Evolutionary conservation across 1,140 invertebrate species (phyloP), one percentile per base, ranked within the genome.

Genomic region (Cherax quadricarinatus): DNA sequence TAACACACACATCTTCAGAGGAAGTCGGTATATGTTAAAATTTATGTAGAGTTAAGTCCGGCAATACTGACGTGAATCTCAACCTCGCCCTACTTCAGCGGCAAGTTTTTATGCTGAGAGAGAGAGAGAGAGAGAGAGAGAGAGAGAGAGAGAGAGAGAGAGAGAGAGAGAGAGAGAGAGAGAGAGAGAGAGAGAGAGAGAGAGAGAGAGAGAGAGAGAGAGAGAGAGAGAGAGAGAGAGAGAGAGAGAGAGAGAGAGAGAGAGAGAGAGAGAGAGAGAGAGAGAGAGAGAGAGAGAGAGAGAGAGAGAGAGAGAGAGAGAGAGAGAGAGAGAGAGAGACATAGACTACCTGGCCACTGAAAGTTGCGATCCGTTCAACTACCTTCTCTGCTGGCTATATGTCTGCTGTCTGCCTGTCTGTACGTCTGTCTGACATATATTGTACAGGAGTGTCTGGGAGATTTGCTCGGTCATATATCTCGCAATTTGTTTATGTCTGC

Each of bases 121-220:
- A 80, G 5, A 53, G 81, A 83, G 21, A 41, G 57, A 83, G 14
- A 83, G 7, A 83, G 49, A 83, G 4, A 60, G 48, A 83, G 48
- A 83, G 48, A 51, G 81, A 83, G 81, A 81, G 80, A 81, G 80
- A 81, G 80, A 48, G 24, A 41, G 80, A 81, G 80, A 81, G 49
- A 81, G 49, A 81, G 49, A 48, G 80, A 81, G 80, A 81, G 49
- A 41, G 49, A 81, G 80, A 81, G 80, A 81, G 41, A 51, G 18
- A 41, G 16, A 81, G 80, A 18, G 18, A 48, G 18, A 51, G 30
- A 48, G 49, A 51, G 41, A 82, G 30, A 53, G 49, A 48, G 80
- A 51, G 48, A 81, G 18, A 81, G 49, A 81, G 24, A 81, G 41
- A 75, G 73, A 75, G 73, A 75, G 73, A 75, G 30, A 41, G 30